Evolutionary conservation across 2,888 invertebrate species (phyloP).

Genomic region (Drosophila conformis): DNA sequence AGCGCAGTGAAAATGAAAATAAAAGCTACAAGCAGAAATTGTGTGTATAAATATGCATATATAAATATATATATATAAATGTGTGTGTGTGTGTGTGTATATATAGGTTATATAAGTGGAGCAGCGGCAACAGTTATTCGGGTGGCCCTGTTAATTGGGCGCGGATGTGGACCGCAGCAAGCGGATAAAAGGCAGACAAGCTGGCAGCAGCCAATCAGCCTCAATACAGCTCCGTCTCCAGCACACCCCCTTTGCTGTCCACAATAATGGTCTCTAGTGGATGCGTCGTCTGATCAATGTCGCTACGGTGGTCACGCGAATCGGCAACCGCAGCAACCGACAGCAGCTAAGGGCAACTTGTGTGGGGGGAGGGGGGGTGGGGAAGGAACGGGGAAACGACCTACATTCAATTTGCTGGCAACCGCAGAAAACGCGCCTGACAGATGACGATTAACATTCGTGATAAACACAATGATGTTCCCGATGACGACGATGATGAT

Average conservation of each 20-base stretch:
- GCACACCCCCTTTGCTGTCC: background rate
- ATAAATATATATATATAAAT: slow-evolving; percentile 11
- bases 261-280: background rate
- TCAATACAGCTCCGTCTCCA: slow-evolving; percentile 1
- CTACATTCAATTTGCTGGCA: slow-evolving; percentile 76
- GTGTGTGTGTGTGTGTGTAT: background rate
- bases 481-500: slow-evolving; percentile 7
- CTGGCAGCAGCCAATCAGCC: slow-evolving; percentile 65
- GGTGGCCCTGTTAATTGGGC: slow-evolving; percentile 49
- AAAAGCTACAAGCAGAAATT: background rate
- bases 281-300: slow-evolving; percentile 70
- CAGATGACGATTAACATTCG: slow-evolving; percentile 72
- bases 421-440: slow-evolving; percentile 76
- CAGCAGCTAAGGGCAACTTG: background rate
- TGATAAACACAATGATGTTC: slow-evolving; percentile 33
- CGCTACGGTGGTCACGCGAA: slow-evolving; percentile 75
- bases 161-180: slow-evolving; percentile 36
- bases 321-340: slow-evolving; percentile 56
- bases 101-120: slow-evolving; percentile 52
- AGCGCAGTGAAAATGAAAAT: slow-evolving; percentile 19
- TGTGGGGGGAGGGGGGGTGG: background rate
- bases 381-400: slow-evolving; percentile 44
- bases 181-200: slow-evolving; percentile 61
- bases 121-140: slow-evolving; percentile 19
- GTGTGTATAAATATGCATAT: background rate